Conservation (phyloP, 2,888 invertebrate genomes). For the Notocelia uddmanniana region DNA sequence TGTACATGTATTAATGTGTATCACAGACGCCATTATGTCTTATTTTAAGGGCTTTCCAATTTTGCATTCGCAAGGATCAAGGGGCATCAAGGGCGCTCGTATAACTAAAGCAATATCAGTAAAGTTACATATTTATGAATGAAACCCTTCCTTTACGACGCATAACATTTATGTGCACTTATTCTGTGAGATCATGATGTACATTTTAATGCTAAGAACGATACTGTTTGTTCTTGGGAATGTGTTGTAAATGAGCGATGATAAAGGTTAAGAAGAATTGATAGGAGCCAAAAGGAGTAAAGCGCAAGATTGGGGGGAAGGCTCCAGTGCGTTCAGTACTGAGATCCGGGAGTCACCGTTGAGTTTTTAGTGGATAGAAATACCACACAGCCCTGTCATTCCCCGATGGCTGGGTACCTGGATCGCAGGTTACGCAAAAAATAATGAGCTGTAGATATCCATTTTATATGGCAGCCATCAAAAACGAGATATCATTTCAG, state of each 20-base stretch:
- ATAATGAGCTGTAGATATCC: too few species aligned
- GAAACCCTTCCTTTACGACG: slow-evolving; percentile 64
- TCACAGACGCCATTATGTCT: slow-evolving; percentile 48
- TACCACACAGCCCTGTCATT: too few species aligned
- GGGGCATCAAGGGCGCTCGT: slow-evolving; percentile 56
- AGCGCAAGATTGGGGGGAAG: too few species aligned
- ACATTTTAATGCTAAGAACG: slow-evolving; percentile 31
- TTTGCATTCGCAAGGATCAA: slow-evolving; percentile 61
- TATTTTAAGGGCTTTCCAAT: slow-evolving; percentile 52
- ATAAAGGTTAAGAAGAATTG: too few species aligned
- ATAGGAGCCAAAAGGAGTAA: too few species aligned
- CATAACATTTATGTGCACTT: slow-evolving; percentile 55
- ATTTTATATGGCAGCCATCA: too few species aligned
- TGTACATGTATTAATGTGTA: background rate
- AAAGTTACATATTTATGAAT: slow-evolving; percentile 72
- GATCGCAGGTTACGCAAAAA: too few species aligned
- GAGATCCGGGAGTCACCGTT: too few species aligned
- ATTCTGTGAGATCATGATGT: slow-evolving; percentile 33
- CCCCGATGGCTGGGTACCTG: too few species aligned
- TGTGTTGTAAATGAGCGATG: background rate
- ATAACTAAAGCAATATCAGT: slow-evolving; percentile 67
- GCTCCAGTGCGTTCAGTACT: too few species aligned
- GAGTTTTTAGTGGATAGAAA: too few species aligned
- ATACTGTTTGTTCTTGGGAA: background rate
- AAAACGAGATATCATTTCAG: too few species aligned